Evolutionary conservation across 2,113 vertebrate genomes (phyloP).

Genomic region (Maccullochella peelii): DNA sequence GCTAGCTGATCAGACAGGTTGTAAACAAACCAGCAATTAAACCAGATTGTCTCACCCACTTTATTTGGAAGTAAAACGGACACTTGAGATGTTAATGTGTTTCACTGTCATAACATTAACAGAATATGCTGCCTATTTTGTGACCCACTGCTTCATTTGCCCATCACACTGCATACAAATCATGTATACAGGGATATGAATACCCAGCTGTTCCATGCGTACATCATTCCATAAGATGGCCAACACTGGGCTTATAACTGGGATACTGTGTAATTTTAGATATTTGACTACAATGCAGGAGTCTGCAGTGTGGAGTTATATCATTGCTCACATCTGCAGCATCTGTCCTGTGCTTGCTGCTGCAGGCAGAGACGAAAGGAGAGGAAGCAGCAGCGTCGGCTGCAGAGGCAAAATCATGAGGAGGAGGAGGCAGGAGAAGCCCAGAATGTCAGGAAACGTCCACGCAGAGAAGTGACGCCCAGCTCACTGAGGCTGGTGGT

Average conservation of each 20-base stretch:
- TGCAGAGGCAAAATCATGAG: conserved; percentile 84
- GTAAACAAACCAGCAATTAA: background rate
- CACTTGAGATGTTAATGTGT: background rate
- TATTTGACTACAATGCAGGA: background rate
- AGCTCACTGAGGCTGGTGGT: conserved; percentile 90
- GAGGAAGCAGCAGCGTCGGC: conserved; percentile 91
- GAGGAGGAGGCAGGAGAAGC: conserved; percentile 72
- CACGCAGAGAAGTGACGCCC: conserved; percentile 83
- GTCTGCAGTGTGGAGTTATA: background rate
- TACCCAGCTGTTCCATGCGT: background rate
- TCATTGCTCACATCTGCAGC: background rate
- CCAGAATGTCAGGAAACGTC: conserved; percentile 81
- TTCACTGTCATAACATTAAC: background rate
- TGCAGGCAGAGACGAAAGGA: conserved; percentile 93
- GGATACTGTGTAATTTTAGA: background rate
- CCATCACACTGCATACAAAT: background rate
- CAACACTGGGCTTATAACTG: background rate
- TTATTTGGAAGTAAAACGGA: background rate
- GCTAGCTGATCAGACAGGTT: background rate
- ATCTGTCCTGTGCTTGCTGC: background rate
- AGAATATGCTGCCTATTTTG: background rate
- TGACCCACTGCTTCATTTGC: background rate
- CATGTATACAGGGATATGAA: background rate
- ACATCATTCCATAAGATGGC: background rate
- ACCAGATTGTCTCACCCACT: background rate